Conservation (phyloP, 1,140 invertebrate species). For the Drosophila tani region DNA sequence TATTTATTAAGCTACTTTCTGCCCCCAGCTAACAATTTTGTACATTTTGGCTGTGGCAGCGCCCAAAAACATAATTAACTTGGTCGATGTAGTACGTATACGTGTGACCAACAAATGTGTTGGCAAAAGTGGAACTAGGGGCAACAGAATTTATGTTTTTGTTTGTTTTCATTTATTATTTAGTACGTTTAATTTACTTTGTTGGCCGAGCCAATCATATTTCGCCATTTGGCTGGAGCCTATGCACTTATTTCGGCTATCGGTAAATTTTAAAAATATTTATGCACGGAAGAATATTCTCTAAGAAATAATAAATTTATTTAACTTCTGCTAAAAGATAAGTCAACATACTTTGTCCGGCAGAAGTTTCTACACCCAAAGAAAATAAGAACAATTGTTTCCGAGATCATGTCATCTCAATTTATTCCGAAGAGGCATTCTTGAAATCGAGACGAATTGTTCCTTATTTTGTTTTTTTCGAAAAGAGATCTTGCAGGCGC, state of each 20-base stretch:
- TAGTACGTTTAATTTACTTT: constrained; percentile 45
- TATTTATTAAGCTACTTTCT: constrained; percentile 35
- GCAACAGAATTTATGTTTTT: constrained; percentile 27
- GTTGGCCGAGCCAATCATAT: constrained; percentile 22
- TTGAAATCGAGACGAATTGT: too few species aligned
- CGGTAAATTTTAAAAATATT: constrained; percentile 3
- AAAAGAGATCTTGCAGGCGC: too few species aligned
- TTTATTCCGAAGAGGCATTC: too few species aligned
- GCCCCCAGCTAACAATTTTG: constrained; percentile 26
- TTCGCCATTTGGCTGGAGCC: constrained; percentile 7
- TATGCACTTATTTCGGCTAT: constrained; percentile 11
- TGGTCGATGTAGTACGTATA: constrained; percentile 29
- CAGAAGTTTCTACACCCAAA: too few species aligned
- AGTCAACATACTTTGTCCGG: not conserved
- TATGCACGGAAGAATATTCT: not conserved
- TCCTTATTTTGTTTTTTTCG: too few species aligned
- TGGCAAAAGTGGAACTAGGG: not conserved
- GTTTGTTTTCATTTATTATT: constrained; percentile 45
- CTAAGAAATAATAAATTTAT: not conserved
- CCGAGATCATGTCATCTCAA: too few species aligned
- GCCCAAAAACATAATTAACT: constrained; percentile 52
- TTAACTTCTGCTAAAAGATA: too few species aligned
- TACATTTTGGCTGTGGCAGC: constrained; percentile 27
- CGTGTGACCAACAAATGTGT: constrained; percentile 6
- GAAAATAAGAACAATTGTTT: too few species aligned